These are phyloP conservation scores for Geopemphigus sp. DNA, from an alignment of 1,140 invertebrate species.

Conservation along the genomic window DNA sequence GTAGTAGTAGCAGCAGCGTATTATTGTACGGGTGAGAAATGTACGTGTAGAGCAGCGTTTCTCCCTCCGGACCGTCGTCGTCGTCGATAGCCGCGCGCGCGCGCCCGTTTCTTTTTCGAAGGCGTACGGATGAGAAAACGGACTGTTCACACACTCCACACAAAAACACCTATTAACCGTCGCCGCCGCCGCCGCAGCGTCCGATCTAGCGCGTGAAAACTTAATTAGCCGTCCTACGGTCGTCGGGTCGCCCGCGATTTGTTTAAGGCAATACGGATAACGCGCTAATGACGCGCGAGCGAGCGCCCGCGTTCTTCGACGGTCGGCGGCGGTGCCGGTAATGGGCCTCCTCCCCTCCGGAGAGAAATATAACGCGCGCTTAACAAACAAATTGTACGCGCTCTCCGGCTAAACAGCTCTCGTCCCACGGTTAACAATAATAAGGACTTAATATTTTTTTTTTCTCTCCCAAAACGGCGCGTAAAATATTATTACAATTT, in stretches of 20 bases:
- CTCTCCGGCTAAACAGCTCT: slow-evolving; percentile 6
- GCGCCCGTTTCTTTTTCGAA: too few relatives aligned
- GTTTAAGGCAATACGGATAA: slow-evolving; percentile 45
- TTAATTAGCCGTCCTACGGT: slow-evolving; percentile 45
- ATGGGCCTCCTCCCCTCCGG: background rate
- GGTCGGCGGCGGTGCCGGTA: background rate
- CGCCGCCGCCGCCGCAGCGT: background rate
- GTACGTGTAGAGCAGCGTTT: background rate
- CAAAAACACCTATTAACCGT: slow-evolving; percentile 15
- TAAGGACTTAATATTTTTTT: slow-evolving; percentile 7
- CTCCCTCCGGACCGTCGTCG: too few relatives aligned
- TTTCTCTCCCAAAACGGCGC: slow-evolving; percentile 12
- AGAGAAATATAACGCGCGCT: background rate
- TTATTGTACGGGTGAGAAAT: slow-evolving; percentile 1
- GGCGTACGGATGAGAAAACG: slow-evolving; percentile 26
- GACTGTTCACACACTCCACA: slow-evolving; percentile 37
- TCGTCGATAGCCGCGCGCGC: background rate
- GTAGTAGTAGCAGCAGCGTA: too few relatives aligned
- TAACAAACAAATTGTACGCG: slow-evolving; percentile 42
- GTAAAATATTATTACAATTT: slow-evolving; percentile 33
- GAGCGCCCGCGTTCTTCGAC: background rate
- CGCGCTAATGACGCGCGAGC: slow-evolving; percentile 42
- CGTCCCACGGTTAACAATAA: background rate
- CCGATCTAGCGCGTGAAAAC: slow-evolving; percentile 41
- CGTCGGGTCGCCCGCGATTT: slow-evolving; percentile 40